Conservation (phyloP, 1,140 invertebrate species). For the Pseudomyrmex flavicornis region DNA sequence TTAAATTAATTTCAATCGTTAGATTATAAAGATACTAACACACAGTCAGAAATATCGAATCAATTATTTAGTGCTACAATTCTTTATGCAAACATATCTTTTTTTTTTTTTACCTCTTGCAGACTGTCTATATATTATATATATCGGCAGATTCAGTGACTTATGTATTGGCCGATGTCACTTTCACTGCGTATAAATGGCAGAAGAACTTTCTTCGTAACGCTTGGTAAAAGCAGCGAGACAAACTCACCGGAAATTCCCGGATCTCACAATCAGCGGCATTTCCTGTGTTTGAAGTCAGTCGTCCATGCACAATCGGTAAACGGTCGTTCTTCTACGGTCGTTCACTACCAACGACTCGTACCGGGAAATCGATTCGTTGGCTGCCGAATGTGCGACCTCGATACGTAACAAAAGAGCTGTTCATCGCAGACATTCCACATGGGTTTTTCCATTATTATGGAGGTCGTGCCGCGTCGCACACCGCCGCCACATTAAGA, state of each 20-base stretch:
- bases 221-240: background rate
- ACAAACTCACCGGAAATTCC: constrained; percentile 66
- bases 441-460: constrained; percentile 50
- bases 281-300: constrained; percentile 56
- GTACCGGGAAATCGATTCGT: constrained; percentile 44
- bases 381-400: constrained; percentile 23
- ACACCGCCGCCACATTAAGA: background rate
- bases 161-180: background rate
- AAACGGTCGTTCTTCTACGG: background rate
- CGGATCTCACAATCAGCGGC: background rate
- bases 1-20: no score
- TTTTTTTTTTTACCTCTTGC: background rate
- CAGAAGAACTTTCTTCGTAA: constrained; percentile 66
- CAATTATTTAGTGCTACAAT: background rate
- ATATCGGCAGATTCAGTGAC: background rate
- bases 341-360: constrained; percentile 5
- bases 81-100: background rate
- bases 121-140: constrained; percentile 13
- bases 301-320: constrained; percentile 11
- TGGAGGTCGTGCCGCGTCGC: background rate
- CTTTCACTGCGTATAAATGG: background rate
- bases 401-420: constrained; percentile 34
- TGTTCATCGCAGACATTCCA: background rate
- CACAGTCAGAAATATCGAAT: background rate
- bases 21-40: no score